Conservation (phyloP, 2,797 vertebrate genomes). For the Centropyge bicolor region DNA sequence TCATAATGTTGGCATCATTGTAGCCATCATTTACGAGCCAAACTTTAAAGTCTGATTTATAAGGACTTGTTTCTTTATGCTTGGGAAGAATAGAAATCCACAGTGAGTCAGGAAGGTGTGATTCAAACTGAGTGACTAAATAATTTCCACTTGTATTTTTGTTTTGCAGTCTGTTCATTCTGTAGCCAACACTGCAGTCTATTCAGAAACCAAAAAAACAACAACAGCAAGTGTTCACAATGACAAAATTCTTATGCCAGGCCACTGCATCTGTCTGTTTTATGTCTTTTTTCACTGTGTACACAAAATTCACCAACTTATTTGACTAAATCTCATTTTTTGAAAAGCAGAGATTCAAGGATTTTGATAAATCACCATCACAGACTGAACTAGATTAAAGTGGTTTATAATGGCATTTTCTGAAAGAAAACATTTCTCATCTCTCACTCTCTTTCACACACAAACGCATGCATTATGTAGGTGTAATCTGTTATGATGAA, state of each 20-base stretch:
- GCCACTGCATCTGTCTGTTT: slow-evolving; percentile 9
- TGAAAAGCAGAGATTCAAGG: slow-evolving; percentile 28
- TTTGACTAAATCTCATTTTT: slow-evolving; percentile 34
- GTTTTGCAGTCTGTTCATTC: slow-evolving; percentile 19
- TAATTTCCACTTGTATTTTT: slow-evolving; percentile 33
- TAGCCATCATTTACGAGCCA: background rate
- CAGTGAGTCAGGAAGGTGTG: slow-evolving; percentile 26
- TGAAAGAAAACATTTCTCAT: slow-evolving; percentile 47
- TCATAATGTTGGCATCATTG: background rate
- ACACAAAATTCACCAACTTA: slow-evolving; percentile 9
- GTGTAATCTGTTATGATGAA: slow-evolving; percentile 62
- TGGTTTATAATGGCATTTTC: slow-evolving; percentile 50
- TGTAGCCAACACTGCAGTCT: slow-evolving; percentile 3
- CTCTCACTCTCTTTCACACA: slow-evolving; percentile 23
- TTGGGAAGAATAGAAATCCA: background rate
- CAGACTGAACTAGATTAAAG: slow-evolving; percentile 51
- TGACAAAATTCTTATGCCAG: background rate
- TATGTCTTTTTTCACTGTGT: background rate
- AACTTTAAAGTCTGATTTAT: background rate
- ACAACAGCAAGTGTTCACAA: background rate
- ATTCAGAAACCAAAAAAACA: background rate
- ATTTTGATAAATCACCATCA: slow-evolving; percentile 50
- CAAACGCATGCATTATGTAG: slow-evolving; percentile 60
- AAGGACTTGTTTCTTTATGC: background rate
- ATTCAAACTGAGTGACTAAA: slow-evolving; percentile 37